Percentiles rank a stretch among this genome's conserved stretches.
Evolutionary conservation across 2,113 vertebrate genomes (phyloP).

Genomic region (Thalassoma bifasciatum): DNA sequence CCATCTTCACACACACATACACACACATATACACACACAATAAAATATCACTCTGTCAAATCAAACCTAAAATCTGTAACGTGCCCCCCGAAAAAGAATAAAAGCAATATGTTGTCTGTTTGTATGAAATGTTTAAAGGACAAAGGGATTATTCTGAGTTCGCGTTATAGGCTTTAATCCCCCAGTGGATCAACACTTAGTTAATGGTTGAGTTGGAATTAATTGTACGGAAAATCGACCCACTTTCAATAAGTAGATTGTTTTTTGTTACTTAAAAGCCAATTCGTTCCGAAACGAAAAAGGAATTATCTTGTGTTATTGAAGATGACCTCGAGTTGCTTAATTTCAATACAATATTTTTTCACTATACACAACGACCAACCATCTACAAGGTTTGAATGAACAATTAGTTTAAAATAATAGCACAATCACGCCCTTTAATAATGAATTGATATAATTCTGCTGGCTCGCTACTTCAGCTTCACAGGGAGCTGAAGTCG

Average conservation of each 20-base stretch:
- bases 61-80: conserved; percentile 24
- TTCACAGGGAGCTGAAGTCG: conserved; percentile 52
- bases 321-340: conserved; percentile 39
- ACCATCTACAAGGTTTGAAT: background rate
- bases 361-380: conserved; percentile 23
- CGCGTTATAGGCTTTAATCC: conserved; percentile 30
- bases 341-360: conserved; percentile 29
- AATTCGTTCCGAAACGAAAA: background rate
- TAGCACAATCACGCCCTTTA: conserved; percentile 1
- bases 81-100: conserved; percentile 4
- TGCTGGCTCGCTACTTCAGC: conserved; percentile 37
- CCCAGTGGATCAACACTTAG: conserved; percentile 68
- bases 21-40: conserved; percentile 64
- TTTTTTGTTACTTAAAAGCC: conserved; percentile 21
- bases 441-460: background rate
- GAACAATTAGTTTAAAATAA: conserved; percentile 40
- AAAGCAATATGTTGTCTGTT: background rate
- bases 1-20: conserved; percentile 72
- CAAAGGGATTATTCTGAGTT: background rate
- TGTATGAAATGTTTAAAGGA: background rate
- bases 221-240: conserved; percentile 65
- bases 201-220: conserved; percentile 62
- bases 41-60: conserved; percentile 65
- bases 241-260: conserved; percentile 65
- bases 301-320: conserved; percentile 1